A percentile compares a stretch with the other conserved stretches of the same genome.
Evolutionary conservation across 2,888 invertebrate genomes (phyloP).

Genomic region (Cotesia congregata): DNA sequence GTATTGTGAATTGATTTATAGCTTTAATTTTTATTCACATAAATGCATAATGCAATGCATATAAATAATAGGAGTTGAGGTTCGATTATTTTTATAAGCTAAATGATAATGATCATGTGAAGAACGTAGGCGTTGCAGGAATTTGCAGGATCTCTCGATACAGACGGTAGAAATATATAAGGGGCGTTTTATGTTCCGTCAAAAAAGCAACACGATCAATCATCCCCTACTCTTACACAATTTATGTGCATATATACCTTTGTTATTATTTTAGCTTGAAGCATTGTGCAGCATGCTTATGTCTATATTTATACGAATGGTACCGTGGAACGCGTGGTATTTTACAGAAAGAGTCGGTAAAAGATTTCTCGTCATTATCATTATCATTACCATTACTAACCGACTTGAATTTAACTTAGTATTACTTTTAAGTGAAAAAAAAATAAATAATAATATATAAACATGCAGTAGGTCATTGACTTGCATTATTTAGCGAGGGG

Average conservation of each 20-base stretch:
- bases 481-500: slow-evolving; percentile 3
- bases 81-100: slow-evolving; percentile 18
- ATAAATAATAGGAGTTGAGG: neutral
- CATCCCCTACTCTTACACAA: slow-evolving; percentile 43
- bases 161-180: neutral
- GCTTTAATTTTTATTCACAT: neutral
- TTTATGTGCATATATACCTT: neutral
- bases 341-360: neutral
- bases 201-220: slow-evolving; percentile 53
- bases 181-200: slow-evolving; percentile 48
- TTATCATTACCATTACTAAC: neutral
- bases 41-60: neutral
- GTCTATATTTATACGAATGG: neutral
- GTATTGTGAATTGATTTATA: neutral
- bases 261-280: neutral
- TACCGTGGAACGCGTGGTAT: neutral
- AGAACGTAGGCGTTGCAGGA: slow-evolving; percentile 36
- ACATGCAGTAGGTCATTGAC: slow-evolving; percentile 47
- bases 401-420: slow-evolving; percentile 15
- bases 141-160: slow-evolving; percentile 34
- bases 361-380: slow-evolving; percentile 2
- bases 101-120: slow-evolving; percentile 39
- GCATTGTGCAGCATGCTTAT: neutral
- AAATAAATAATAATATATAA: slow-evolving; percentile 42
- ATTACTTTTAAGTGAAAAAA: neutral